Evolutionary conservation across 2,113 vertebrate species (phyloP), one percentile per base, ranked within the genome.

Genomic region (Syngnathus scovelli): DNA sequence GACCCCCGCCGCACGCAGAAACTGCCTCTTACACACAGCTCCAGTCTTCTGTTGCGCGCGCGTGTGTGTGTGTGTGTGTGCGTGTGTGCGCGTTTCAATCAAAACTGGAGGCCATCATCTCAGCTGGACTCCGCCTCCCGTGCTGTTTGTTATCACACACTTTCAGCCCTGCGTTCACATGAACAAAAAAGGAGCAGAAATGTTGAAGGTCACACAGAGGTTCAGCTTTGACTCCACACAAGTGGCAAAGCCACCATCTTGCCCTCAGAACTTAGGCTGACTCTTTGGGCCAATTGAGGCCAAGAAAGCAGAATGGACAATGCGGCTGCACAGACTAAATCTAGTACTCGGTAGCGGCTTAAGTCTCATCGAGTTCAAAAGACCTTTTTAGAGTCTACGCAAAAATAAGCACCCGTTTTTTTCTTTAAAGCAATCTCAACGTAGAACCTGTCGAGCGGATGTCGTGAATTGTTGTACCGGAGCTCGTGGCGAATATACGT

Each of bases 91-190:
- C 60, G 33, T 64, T 61, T 64, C 70, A 78, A 75, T 77, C 73
- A 68, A 72, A 79, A 71, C 63, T 52, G 5, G 5, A 67, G 60
- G 69, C 78, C 18, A 77, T 79, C 71, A 75, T 85, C 79, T 70
- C 76, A 83, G 79, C 79, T 76, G 76, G 82, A 78, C 41, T 59
- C 64, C 67, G 70, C 64, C 62, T 64, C 11, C 1, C 37, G 52
- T 54, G 71, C 13, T 41, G 66, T 55, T 66, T 64, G 62, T 12
- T 19, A 78, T 72, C 62, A 67, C 60, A 76, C 59, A 76, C 61
- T 54, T 64, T 18, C 49, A 44, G 69, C 54, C 56, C 70, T 76
- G 66, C 43, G n/a, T 21, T 61, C 56, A 59, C 16, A 37, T 41
- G 6, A 7, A 51, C 1, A 55, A 33, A 49, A 72, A 55, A 7